A percentile compares a stretch with the other conserved stretches of the same genome.
These are phyloP conservation scores for Coreoperca whiteheadi DNA, from an alignment of 2,113 vertebrate genomes.

Conservation along the genomic window DNA sequence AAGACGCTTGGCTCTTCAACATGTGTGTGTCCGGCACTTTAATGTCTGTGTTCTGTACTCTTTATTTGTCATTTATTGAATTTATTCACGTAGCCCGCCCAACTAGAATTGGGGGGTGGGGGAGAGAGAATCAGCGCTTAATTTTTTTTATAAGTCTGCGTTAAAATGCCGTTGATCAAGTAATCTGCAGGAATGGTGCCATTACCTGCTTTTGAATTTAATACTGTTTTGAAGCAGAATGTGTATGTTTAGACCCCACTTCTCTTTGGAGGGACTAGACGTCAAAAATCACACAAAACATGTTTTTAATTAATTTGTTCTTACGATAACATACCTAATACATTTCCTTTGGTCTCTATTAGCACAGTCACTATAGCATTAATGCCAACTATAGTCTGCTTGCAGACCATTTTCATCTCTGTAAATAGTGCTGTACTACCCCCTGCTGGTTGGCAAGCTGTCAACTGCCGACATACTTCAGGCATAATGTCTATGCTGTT, in stretches of 20 bases:
- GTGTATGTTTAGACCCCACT: not conserved
- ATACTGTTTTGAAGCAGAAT: not conserved
- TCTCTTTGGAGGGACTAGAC: not conserved
- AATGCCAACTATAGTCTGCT: constrained; percentile 18
- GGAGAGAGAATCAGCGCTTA: too few species aligned
- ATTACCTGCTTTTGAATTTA: not conserved
- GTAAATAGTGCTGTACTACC: constrained; percentile 45
- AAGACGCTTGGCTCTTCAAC: constrained; percentile 21
- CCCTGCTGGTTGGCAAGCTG: constrained; percentile 57
- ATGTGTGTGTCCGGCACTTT: not conserved
- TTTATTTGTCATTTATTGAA: not conserved
- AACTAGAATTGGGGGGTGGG: not conserved
- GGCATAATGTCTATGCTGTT: not conserved
- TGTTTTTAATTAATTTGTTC: not conserved
- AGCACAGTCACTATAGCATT: constrained; percentile 30
- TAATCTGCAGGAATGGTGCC: not conserved
- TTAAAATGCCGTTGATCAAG: not conserved
- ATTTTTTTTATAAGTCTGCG: not conserved
- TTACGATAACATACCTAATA: too few species aligned
- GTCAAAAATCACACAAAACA: not conserved
- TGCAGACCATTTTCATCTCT: constrained; percentile 36
- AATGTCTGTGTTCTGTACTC: not conserved
- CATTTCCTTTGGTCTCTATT: constrained; percentile 11
- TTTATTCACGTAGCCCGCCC: not conserved
- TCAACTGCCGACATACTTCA: not conserved